Base-by-base conservation (phyloP, 1,140 invertebrate species). In the Frieseomelitta varia region DNA sequence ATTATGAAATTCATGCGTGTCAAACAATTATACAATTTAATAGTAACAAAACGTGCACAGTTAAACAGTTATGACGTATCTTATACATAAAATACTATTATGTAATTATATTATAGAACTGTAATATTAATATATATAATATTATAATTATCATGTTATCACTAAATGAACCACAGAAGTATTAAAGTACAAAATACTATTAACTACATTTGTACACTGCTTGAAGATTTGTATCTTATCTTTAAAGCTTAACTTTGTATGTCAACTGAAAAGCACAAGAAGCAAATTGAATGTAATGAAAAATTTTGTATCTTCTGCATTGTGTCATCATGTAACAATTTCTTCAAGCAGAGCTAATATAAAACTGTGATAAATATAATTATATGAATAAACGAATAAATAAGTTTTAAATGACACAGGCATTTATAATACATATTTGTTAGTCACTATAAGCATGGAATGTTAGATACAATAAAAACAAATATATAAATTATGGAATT, bases 361-460 rank as follows among this genome's bases (percentile, higher is more conserved):
- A 65, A 82, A 76, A 65, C 69, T 81, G 51, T 87, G 76, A 81
- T 84, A 82, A 86, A 51, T 85, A 67, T 87, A 80, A 69, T 84
- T 73, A 67, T 72, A 84, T 81, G 77, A 86, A 85, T 69, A 86
- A 65, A 73, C 24, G 77, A 87, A 86, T 90, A 90, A 90, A 91
- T 85, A 89, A 91, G 24, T 72, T 83, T 72, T 76, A 88, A 61
- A 88, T 82, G 85, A 85, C 85, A 88, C 68, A 90, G 79, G 67
- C 53, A 85, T 85, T 87, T 90, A 88, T 85, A 34, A 63, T 90
- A 86, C 78, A 85, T 51, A 81, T 72, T 30, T 90, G 80, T 83
- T 91, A 79, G 76, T 88, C 81, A 90, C 76, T 88, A 78, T 77
- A 91, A 91, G 85, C 84, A 87, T 92, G 89, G 91, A 92, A 92